Evolutionary conservation across 2,113 vertebrate species (phyloP).

Genomic region (Synodontis membranacea): DNA sequence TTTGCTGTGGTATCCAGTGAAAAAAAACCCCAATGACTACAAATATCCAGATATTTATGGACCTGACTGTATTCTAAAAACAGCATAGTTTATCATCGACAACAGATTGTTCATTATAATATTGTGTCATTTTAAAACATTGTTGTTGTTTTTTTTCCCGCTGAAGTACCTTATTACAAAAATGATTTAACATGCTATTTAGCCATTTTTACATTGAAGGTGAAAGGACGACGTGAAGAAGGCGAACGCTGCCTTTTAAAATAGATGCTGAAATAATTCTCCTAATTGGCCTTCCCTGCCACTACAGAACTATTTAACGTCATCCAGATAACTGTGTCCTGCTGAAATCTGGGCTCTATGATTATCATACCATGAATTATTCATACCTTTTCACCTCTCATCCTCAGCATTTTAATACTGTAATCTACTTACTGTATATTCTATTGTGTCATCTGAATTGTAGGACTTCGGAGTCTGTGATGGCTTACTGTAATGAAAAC

Average conservation of each 20-base stretch:
- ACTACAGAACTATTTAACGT: neutral
- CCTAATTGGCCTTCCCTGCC: neutral
- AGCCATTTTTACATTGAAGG: neutral
- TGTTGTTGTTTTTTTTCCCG: neutral
- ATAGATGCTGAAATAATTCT: neutral
- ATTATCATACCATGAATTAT: conserved; percentile 1
- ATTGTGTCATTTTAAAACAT: neutral
- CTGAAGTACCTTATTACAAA: neutral
- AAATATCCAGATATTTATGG: neutral
- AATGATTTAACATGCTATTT: neutral
- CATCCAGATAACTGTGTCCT: neutral
- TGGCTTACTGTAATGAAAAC: conserved; percentile 22
- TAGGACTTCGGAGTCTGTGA: neutral
- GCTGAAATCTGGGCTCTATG: neutral
- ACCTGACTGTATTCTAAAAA: neutral
- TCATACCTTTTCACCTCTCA: neutral
- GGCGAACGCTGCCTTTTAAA: neutral
- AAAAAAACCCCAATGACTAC: neutral
- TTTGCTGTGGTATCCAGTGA: neutral
- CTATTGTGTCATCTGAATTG: conserved; percentile 11
- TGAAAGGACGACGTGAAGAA: neutral
- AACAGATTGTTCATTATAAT: neutral
- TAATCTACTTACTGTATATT: neutral
- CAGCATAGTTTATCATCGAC: neutral
- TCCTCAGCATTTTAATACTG: neutral